Evolutionary conservation across 2,797 vertebrate genomes (phyloP), one percentile per base, ranked within the genome.

Genomic region (Craterocephalus amniculus): DNA sequence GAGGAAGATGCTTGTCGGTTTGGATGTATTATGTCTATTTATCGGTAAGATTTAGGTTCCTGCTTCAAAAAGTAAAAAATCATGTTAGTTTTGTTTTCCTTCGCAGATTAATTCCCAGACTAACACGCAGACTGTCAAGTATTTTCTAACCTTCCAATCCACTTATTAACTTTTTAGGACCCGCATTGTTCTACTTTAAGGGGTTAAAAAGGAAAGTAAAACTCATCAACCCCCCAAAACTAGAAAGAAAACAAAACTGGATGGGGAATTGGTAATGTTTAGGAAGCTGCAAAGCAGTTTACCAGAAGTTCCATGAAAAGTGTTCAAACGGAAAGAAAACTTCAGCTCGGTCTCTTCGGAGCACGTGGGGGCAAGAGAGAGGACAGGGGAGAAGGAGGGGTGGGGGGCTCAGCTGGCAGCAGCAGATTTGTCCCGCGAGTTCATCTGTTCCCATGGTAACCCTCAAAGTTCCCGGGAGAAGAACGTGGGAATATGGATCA

Each of bases 1-100:
- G 83, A 87, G 91, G 67, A 93, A 81, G 91, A 92, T 95, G 91
- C 92, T 95, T 29, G 93, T 95, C 68, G 75, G 85, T 27, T 78
- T 95, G 91, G 94, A 95, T 92, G 26, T 95, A 43, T 79, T 95
- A 22, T 95, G 94, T 70, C 87, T 95, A 5, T 84, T 59, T 80
- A 88, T 95, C 45, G 94, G 94, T 95, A 90, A 94, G 94, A 70
- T 70, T 8, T 13, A 1, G 1, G 0, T 43, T 56, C 35, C 20
- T 11, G 11, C 20, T 22, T 57, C 1, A 40, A 20, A 12, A 2
- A 22, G 3, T 31, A 61, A 29, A 35, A 13, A n/a, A 20, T 1
- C 5, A 31, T 34, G 45, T 22, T 48, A 22, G 9, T 10, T 62
- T 8, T 12, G n/a, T 9, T 9, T 58, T 14, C 4, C 1, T 18